Conservation (phyloP, 2,797 vertebrate species). For the Gymnoscopelus microlampas region DNA sequence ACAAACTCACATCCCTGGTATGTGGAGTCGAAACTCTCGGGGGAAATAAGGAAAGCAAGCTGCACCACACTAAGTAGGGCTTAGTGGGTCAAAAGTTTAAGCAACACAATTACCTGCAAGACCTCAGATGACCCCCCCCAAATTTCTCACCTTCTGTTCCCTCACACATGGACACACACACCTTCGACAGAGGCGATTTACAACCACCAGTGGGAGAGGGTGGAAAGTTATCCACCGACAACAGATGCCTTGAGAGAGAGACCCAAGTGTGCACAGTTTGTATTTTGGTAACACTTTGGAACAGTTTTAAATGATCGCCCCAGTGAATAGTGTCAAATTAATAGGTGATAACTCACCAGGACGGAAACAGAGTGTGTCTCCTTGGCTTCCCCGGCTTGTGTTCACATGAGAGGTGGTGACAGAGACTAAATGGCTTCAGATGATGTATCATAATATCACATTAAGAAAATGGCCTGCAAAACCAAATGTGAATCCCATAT, state of each 20-base stretch:
- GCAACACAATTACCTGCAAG: constrained; percentile 81
- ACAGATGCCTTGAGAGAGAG: constrained; percentile 47
- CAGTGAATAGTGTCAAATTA: constrained; percentile 60
- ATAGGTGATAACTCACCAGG: constrained; percentile 66
- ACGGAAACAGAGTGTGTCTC: constrained; percentile 39
- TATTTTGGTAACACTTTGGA: constrained; percentile 66
- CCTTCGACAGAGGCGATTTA: constrained; percentile 71
- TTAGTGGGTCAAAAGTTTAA: constrained; percentile 83
- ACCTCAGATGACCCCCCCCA: constrained; percentile 71
- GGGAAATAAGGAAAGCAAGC: constrained; percentile 71
- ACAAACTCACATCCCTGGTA: constrained; percentile 55
- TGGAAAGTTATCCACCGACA: constrained; percentile 57
- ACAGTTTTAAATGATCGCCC: constrained; percentile 55
- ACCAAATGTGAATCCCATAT: constrained; percentile 79
- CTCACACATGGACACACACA: constrained; percentile 26
- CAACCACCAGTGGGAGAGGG: constrained; percentile 65
- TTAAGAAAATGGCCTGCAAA: constrained; percentile 52
- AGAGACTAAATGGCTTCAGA: constrained; percentile 66
- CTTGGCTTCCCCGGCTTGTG: constrained; percentile 45
- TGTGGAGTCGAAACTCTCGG: constrained; percentile 60
- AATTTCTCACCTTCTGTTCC: constrained; percentile 77
- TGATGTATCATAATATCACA: constrained; percentile 76
- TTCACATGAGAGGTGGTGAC: constrained; percentile 69
- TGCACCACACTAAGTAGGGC: constrained; percentile 67
- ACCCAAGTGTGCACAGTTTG: constrained; percentile 46